Base-by-base conservation (phyloP, 2,797 vertebrate genomes). In the Cyclura pinguis region DNA sequence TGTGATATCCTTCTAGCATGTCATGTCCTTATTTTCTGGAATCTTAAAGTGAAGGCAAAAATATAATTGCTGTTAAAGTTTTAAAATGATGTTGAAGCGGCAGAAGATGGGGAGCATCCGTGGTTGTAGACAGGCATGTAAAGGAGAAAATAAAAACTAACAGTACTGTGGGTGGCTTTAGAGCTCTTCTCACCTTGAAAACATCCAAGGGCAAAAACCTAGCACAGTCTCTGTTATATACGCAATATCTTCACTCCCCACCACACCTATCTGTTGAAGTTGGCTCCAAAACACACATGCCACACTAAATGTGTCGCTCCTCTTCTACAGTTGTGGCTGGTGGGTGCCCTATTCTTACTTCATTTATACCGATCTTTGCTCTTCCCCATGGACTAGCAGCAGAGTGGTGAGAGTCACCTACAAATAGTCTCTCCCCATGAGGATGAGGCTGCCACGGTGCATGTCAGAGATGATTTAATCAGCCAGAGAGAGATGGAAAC, bases 381-480 rank as follows among this genome's bases (percentile, higher is more conserved):
- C 84, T 84, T 77, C 59, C 50, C 69, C 32, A 20, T 67, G 81
- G 57, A 35, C 38, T 38, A 83, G 47, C 80, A 57, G 80, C 29
- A 69, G 77, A 62, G 52, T 67, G 38, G 73, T 20, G 52, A 84
- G 90, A 82, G 86, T 88, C 86, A 91, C 86, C 86, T 78, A 88
- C 59, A 91, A 62, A 88, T 35, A 47, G 74, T 84, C 90, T 91
- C 76, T 85, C 76, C 87, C n/a, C 76, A 52, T 73, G 83, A 88
- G 74, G 74, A 83, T 24, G 35, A 81, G 67, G 73, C 89, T 90
- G 94, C 93, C 0, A 62, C 93, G 88, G 92, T 92, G 92, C 91
- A 86, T 0, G 92, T 97, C 96, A 96, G 95, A 85, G 92, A 38
- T 95, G 88, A 96, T 97, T 96, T 95, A 94, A 93, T 95, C 91